Percentiles rank a stretch among this genome's conserved stretches.
Conservation (phyloP, 2,113 vertebrate species). For the Trinectes maculatus region DNA sequence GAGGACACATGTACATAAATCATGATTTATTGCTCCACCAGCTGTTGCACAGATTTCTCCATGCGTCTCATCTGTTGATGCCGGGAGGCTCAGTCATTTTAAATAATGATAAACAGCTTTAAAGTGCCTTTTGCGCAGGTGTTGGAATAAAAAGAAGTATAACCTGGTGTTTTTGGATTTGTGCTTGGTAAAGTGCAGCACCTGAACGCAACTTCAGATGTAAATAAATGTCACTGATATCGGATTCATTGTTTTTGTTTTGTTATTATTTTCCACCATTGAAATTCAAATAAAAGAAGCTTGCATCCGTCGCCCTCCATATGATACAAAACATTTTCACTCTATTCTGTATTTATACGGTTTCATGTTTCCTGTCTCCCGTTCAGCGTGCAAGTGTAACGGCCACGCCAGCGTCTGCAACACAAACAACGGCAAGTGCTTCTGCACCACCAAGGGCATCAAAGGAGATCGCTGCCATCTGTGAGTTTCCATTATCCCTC, state of each 20-base stretch:
- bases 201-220: too few species aligned
- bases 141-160: too few species aligned
- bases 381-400: conserved; percentile 95
- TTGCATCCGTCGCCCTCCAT: too few species aligned
- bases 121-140: too few species aligned
- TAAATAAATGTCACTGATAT: neutral
- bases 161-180: too few species aligned
- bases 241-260: too few species aligned
- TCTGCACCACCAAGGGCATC: conserved; percentile 98
- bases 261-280: too few species aligned
- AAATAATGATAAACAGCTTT: conserved; percentile 5
- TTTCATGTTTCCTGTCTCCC: neutral
- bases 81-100: neutral
- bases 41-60: conserved; percentile 12
- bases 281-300: neutral
- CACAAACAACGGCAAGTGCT: conserved; percentile 94
- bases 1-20: neutral
- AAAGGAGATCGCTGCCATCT: conserved; percentile 97
- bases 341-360: neutral
- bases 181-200: neutral
- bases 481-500: conserved; percentile 84
- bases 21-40: conserved; percentile 4
- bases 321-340: too few species aligned
- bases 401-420: conserved; percentile 95
- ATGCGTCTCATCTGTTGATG: conserved; percentile 15